Conservation (phyloP, 2,888 invertebrate species). For the Heliconius charithonia region DNA sequence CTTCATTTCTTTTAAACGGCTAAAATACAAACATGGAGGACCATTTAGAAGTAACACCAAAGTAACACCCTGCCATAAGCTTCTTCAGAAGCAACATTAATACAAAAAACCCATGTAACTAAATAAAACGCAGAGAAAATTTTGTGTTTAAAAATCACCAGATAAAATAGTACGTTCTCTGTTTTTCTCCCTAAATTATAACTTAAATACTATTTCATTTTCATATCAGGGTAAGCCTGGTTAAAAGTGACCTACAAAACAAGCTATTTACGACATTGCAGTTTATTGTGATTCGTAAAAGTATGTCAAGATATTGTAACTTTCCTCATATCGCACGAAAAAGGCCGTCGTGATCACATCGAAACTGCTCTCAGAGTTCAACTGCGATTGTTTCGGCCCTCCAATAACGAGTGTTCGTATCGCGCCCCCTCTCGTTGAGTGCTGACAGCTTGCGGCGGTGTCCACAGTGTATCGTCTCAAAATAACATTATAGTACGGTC, state of each 20-base stretch:
- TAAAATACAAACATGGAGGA: neutral
- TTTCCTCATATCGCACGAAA: slow-evolving; percentile 28
- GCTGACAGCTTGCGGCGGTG: neutral
- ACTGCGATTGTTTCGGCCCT: slow-evolving; percentile 24
- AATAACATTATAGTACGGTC: no score
- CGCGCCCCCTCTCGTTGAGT: neutral
- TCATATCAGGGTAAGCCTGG: neutral
- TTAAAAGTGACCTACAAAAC: neutral
- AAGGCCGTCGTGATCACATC: slow-evolving; percentile 17
- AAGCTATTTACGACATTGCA: neutral
- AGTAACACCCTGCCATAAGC: no score
- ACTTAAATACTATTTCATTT: neutral
- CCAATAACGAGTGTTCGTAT: slow-evolving; percentile 5
- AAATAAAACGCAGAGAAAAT: no score
- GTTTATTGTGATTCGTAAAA: slow-evolving; percentile 18
- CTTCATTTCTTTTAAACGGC: neutral
- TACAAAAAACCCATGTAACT: no score
- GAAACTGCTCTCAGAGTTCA: slow-evolving; percentile 24
- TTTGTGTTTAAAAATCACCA: no score
- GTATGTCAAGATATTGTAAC: slow-evolving; percentile 23
- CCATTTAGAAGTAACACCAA: no score
- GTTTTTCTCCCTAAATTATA: no score
- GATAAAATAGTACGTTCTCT: no score
- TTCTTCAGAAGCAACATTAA: no score
- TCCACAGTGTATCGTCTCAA: no score